These are phyloP conservation scores for Lepidochrysops patricia DNA, from an alignment of 2,888 invertebrate genomes.

Conservation along the genomic window DNA sequence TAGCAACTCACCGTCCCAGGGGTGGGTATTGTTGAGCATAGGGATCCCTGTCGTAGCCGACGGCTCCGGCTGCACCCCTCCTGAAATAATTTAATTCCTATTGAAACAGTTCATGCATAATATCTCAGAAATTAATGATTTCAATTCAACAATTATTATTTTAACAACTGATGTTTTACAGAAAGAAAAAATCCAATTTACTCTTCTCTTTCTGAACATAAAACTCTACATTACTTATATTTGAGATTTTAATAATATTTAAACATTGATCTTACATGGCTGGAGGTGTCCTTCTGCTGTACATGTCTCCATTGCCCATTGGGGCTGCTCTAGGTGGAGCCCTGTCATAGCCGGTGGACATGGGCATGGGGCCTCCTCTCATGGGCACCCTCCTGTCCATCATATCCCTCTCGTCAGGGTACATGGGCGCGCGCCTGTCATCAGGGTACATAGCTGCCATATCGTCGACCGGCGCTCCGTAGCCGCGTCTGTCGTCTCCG, in stretches of 20 bases:
- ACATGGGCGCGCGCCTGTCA: constrained; percentile 50
- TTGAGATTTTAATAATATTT: too few species aligned
- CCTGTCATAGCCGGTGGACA: constrained; percentile 46
- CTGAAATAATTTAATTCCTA: constrained; percentile 33
- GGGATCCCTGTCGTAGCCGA: constrained; percentile 65
- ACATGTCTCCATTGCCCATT: constrained; percentile 65
- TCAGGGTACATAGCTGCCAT: constrained; percentile 37
- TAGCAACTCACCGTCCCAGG: constrained; percentile 61
- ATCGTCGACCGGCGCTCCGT: constrained; percentile 30
- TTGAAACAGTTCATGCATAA: too few species aligned
- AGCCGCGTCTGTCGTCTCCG: constrained; percentile 40
- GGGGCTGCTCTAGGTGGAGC: constrained; percentile 44
- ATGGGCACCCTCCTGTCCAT: constrained; percentile 51
- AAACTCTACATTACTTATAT: too few species aligned
- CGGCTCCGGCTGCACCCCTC: constrained; percentile 54
- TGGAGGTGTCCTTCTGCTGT: constrained; percentile 59
- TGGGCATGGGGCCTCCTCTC: constrained; percentile 38
- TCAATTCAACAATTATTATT: too few species aligned
- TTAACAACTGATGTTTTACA: not conserved
- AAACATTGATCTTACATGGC: constrained; percentile 58
- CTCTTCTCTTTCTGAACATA: too few species aligned
- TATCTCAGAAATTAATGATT: too few species aligned
- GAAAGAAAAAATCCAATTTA: too few species aligned
- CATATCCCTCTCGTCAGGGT: constrained; percentile 52
- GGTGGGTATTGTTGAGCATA: constrained; percentile 66